phyloP scores from a whole-genome alignment of 1,140 invertebrate genomes.

The Drosophila subpulchrella region DNA sequence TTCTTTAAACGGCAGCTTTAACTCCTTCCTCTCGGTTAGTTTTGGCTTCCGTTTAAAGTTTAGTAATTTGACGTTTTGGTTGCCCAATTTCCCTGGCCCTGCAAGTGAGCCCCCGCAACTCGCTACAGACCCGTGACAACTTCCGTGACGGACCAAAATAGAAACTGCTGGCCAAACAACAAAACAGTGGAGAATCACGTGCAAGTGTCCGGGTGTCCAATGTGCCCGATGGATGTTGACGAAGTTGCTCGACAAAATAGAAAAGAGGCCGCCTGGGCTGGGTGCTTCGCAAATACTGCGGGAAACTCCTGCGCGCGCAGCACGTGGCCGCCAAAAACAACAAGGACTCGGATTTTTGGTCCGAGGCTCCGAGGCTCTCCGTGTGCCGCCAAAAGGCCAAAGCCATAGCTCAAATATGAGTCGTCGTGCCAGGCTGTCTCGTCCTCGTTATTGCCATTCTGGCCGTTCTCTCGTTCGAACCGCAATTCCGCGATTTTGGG shows the following conservation, averaged over 20 bases:
- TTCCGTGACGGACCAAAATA: conserved; percentile 67
- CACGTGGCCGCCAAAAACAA: conserved; percentile 69
- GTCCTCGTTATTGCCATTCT: conserved; percentile 68
- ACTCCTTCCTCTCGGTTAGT: neutral
- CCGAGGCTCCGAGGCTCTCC: conserved; percentile 23
- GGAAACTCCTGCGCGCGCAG: conserved; percentile 76
- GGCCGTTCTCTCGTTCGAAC: conserved; percentile 49
- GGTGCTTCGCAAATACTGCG: neutral
- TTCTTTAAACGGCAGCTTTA: neutral
- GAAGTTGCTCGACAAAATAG: conserved; percentile 61
- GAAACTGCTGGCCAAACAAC: conserved; percentile 36
- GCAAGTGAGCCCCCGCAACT: conserved; percentile 5
- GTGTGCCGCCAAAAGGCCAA: conserved; percentile 24
- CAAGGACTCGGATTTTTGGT: conserved; percentile 33
- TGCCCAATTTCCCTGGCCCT: conserved; percentile 25
- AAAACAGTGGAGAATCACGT: conserved; percentile 43
- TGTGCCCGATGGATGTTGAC: conserved; percentile 53
- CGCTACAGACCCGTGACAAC: conserved; percentile 13
- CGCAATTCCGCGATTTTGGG: conserved; percentile 40
- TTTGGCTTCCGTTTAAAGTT: conserved; percentile 27
- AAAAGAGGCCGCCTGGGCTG: conserved; percentile 17
- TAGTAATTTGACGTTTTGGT: conserved; percentile 42
- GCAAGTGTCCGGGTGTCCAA: conserved; percentile 38
- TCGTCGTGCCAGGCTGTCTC: conserved; percentile 57
- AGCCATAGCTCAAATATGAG: conserved; percentile 21